A percentile compares a stretch with the other conserved stretches of the same genome.
These are phyloP conservation scores for Drosophila fungiperda DNA, from an alignment of 2,888 invertebrate species.

Conservation along the genomic window DNA sequence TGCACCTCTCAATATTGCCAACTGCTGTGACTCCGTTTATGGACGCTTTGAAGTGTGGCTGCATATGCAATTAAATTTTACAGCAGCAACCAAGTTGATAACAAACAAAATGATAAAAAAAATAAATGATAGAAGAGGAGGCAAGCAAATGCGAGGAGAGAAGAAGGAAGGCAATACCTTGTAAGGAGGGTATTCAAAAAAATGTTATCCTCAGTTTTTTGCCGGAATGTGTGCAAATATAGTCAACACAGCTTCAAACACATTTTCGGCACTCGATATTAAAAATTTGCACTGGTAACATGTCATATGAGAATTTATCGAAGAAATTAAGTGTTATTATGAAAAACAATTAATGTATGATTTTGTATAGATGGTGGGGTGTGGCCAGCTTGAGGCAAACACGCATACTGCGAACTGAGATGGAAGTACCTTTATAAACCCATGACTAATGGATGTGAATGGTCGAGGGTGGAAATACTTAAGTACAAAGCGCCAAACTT, in stretches of 20 bases:
- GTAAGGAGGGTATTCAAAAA: conserved; percentile 58
- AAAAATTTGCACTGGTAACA: conserved; percentile 38
- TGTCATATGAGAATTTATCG: conserved; percentile 36
- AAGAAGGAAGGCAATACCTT: conserved; percentile 35
- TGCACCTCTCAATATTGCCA: conserved; percentile 19
- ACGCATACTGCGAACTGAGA: conserved; percentile 39
- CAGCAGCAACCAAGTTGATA: conserved; percentile 72
- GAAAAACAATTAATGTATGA: conserved; percentile 50
- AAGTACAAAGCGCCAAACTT: conserved; percentile 52
- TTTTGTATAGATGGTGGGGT: conserved; percentile 25
- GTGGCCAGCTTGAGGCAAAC: conserved; percentile 53
- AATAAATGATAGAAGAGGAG: conserved; percentile 37
- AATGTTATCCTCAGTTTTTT: conserved; percentile 65
- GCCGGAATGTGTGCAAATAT: neutral
- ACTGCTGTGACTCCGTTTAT: conserved; percentile 49
- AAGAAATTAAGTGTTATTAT: conserved; percentile 38
- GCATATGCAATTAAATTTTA: conserved; percentile 76
- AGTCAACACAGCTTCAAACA: conserved; percentile 30
- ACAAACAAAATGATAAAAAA: conserved; percentile 51
- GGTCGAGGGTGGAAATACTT: conserved; percentile 55
- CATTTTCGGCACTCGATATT: conserved; percentile 25
- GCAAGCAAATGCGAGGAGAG: conserved; percentile 23
- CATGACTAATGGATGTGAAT: conserved; percentile 70
- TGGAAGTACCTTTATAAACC: conserved; percentile 73
- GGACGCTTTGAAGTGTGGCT: conserved; percentile 70